phyloP scores from a whole-genome alignment of 2,113 vertebrate genomes.

The Trinectes maculatus region DNA sequence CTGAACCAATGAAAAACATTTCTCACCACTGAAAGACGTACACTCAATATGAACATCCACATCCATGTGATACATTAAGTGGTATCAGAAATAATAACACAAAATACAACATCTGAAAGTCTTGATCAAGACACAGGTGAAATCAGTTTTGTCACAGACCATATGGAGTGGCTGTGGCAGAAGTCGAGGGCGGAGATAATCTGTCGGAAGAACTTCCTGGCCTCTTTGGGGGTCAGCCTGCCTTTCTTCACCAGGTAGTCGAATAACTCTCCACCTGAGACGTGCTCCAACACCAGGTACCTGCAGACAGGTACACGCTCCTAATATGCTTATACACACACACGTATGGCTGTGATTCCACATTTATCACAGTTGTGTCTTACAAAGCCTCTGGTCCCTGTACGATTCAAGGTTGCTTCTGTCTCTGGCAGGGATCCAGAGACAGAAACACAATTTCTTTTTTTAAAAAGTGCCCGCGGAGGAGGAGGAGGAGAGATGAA shows the following conservation, averaged over 20 bases:
- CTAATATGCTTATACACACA: too few relatives aligned
- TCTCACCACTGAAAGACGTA: too few relatives aligned
- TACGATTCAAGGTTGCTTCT: slow-evolving; percentile 35
- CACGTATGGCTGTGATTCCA: too few relatives aligned
- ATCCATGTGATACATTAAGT: too few relatives aligned
- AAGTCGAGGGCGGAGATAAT: slow-evolving; percentile 93
- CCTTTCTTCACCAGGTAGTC: slow-evolving; percentile 95
- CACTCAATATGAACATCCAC: too few relatives aligned
- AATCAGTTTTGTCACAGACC: slow-evolving; percentile 73
- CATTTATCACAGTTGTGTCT: too few relatives aligned
- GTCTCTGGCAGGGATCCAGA: slow-evolving; percentile 22
- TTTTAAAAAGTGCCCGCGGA: slow-evolving; percentile 12
- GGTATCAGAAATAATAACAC: too few relatives aligned
- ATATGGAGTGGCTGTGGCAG: slow-evolving; percentile 93
- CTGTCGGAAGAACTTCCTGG: slow-evolving; percentile 93
- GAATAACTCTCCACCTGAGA: slow-evolving; percentile 91
- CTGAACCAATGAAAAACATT: too few relatives aligned
- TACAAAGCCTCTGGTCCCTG: too few relatives aligned
- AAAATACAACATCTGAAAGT: too few relatives aligned
- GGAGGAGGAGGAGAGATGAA: slow-evolving; percentile 9
- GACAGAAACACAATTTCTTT: too few relatives aligned
- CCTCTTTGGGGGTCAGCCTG: slow-evolving; percentile 90
- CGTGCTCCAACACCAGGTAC: slow-evolving; percentile 92
- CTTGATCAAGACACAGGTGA: neutral
- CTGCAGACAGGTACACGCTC: too few relatives aligned